These are phyloP conservation scores for Probaryconus sp. DNA, from an alignment of 1,140 invertebrate genomes.

Conservation along the genomic window DNA sequence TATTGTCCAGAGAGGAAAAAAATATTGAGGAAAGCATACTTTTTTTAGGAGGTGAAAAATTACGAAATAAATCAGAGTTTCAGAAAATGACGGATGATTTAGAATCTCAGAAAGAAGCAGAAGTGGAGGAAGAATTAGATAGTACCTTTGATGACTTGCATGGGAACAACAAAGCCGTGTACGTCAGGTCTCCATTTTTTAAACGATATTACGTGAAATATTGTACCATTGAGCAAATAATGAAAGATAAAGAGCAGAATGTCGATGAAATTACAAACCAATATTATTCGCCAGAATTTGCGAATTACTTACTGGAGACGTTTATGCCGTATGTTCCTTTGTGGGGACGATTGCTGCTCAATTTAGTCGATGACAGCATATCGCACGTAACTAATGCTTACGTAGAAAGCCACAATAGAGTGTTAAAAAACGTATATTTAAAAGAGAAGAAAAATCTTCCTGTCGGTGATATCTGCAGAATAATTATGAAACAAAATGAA, in stretches of 20 bases:
- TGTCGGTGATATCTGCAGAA: conserved; percentile 14
- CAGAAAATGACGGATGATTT: conserved; percentile 15
- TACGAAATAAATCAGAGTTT: background rate
- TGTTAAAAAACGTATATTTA: conserved; percentile 18
- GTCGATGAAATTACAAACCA: conserved; percentile 18
- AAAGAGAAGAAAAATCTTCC: background rate
- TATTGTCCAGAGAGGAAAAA: conserved; percentile 14
- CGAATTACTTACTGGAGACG: conserved; percentile 16
- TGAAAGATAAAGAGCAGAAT: conserved; percentile 12
- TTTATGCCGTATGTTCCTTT: conserved; percentile 44
- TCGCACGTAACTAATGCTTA: conserved; percentile 43
- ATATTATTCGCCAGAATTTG: conserved; percentile 41
- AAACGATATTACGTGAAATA: conserved; percentile 15
- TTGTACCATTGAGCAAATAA: background rate
- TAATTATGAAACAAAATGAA: conserved; percentile 10
- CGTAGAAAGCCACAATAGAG: conserved; percentile 39
- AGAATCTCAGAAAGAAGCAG: conserved; percentile 5
- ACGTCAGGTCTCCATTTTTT: conserved; percentile 24
- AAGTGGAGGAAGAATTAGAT: background rate
- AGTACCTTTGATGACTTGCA: conserved; percentile 4
- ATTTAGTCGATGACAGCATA: conserved; percentile 37
- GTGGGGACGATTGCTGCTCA: conserved; percentile 38
- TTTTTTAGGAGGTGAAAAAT: conserved; percentile 29
- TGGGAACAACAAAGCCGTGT: conserved; percentile 20
- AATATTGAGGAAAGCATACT: conserved; percentile 10